phyloP scores from a whole-genome alignment of 2,888 invertebrate genomes.

The Scotopteryx bipunctaria region DNA sequence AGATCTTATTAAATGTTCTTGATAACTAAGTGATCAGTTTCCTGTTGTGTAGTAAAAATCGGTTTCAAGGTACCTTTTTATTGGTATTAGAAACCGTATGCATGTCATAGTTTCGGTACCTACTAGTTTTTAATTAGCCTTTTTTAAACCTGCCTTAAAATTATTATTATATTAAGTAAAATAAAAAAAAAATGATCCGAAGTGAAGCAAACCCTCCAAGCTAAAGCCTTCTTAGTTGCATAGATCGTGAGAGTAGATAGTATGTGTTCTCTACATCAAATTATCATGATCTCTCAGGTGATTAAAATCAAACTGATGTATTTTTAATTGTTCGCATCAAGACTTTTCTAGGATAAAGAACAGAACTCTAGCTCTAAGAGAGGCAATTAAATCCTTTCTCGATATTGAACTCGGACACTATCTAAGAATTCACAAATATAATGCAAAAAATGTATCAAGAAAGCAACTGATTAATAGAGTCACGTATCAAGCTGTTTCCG shows the following conservation, averaged over 20 bases:
- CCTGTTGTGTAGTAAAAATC: background rate
- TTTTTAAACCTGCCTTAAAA: no score
- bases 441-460: background rate
- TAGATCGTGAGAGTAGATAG: no score
- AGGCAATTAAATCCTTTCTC: background rate
- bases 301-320: conserved; percentile 16
- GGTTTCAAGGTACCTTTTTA: no score
- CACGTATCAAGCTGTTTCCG: conserved; percentile 26
- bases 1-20: conserved; percentile 5
- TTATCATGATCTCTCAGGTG: conserved; percentile 6
- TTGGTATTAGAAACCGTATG: no score
- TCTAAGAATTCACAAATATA: background rate
- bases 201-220: no score
- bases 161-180: no score
- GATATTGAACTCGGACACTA: background rate
- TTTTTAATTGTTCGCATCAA: conserved; percentile 8
- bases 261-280: background rate
- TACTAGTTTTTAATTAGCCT: no score
- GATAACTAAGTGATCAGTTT: conserved; percentile 1
- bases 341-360: conserved; percentile 8
- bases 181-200: no score
- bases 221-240: no score
- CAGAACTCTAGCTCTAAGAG: no score
- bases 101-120: no score
- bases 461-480: conserved; percentile 1